A percentile compares a stretch with the other conserved stretches of the same genome.
phyloP scores from a whole-genome alignment of 2,888 invertebrate species.

The Acronicta alni region DNA sequence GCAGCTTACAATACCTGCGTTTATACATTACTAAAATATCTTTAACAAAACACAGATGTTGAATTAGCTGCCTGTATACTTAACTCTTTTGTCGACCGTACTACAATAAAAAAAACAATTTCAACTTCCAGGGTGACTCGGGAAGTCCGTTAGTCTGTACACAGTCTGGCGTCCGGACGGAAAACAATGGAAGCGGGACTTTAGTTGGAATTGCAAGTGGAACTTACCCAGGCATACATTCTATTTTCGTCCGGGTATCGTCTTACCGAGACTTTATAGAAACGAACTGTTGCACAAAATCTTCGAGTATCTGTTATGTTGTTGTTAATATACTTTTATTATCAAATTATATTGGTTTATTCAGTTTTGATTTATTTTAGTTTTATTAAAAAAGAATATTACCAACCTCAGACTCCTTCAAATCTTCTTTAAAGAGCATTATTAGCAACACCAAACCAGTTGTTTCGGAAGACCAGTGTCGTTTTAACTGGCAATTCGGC shows the following conservation, averaged over 20 bases:
- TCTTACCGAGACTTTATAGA: constrained; percentile 19
- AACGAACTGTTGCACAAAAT: constrained; percentile 7
- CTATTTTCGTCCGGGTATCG: constrained; percentile 33
- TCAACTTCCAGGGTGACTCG: constrained; percentile 33
- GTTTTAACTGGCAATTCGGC: too few relatives aligned
- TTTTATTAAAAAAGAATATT: not conserved
- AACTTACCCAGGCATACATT: not conserved
- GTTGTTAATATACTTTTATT: constrained; percentile 13
- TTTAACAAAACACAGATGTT: too few relatives aligned
- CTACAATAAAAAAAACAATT: not conserved
- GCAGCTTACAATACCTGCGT: too few relatives aligned
- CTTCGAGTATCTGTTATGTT: not conserved
- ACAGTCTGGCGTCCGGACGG: not conserved
- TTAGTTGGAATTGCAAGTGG: constrained; percentile 39
- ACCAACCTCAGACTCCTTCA: not conserved
- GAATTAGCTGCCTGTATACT: too few relatives aligned
- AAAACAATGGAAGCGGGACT: constrained; percentile 2
- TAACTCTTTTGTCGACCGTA: too few relatives aligned
- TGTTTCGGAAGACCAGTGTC: too few relatives aligned
- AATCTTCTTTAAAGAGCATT: too few relatives aligned
- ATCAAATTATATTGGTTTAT: constrained; percentile 14
- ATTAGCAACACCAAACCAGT: too few relatives aligned
- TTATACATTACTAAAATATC: too few relatives aligned
- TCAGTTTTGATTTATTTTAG: constrained; percentile 21
- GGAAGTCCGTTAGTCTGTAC: constrained; percentile 34